A percentile compares a stretch with the other conserved stretches of the same genome.
Conservation (phyloP, 2,113 vertebrate species). For the Cyphomyrus discorhynchus region DNA sequence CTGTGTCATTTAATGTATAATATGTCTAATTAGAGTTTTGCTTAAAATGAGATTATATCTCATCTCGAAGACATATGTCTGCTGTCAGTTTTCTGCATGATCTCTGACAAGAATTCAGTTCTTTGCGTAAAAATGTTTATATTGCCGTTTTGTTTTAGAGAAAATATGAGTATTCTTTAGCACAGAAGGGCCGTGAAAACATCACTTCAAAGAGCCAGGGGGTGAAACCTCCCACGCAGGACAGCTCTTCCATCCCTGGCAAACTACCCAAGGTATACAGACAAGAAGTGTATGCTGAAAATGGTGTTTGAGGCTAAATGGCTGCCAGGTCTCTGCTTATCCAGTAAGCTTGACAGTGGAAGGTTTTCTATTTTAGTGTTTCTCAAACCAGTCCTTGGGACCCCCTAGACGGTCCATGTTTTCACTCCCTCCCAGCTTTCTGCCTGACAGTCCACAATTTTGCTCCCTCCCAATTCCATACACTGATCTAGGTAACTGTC, state of each 20-base stretch:
- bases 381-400: neutral
- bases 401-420: neutral
- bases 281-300: neutral
- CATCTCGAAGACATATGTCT: neutral
- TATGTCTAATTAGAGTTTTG: neutral
- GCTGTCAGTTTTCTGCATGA: neutral
- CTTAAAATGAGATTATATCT: neutral
- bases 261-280: conserved; percentile 60
- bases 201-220: conserved; percentile 35
- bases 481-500: neutral
- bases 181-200: conserved; percentile 54
- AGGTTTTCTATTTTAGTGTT: neutral
- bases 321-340: neutral
- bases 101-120: neutral
- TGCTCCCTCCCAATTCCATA: neutral
- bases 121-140: neutral
- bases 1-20: neutral
- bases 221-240: conserved; percentile 56
- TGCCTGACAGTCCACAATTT: neutral
- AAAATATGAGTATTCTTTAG: conserved; percentile 61
- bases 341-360: neutral
- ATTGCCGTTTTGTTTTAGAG: conserved; percentile 51
- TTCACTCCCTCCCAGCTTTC: neutral
- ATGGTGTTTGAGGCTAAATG: neutral
- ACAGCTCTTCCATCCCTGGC: conserved; percentile 47